Conservation (phyloP, 2,888 invertebrate genomes). For the Acleris emargana region DNA sequence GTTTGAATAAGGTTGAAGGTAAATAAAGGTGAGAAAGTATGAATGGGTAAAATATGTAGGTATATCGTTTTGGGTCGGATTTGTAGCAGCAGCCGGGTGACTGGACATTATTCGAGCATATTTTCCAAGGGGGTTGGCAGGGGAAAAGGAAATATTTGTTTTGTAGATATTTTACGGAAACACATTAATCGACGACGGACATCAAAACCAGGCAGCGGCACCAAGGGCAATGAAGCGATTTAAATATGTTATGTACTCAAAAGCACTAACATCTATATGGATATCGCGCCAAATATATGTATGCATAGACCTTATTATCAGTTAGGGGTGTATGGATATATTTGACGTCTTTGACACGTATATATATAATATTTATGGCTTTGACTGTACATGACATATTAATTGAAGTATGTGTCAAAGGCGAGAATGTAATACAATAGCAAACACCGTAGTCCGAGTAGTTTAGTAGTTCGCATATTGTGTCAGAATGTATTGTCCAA, state of each 20-base stretch:
- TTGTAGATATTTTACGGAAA: background rate
- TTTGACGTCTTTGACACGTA: too few species aligned
- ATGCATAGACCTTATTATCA: too few species aligned
- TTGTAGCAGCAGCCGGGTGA: constrained; percentile 33
- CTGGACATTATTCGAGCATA: constrained; percentile 27
- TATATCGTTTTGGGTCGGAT: constrained; percentile 35
- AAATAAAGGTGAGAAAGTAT: constrained; percentile 35
- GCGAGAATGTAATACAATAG: background rate
- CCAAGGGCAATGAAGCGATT: background rate
- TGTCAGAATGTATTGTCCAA: too few species aligned
- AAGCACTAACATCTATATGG: too few species aligned
- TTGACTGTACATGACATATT: background rate
- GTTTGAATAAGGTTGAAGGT: constrained; percentile 36
- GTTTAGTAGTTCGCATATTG: too few species aligned
- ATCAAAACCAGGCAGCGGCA: background rate
- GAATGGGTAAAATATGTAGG: constrained; percentile 37
- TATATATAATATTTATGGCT: too few species aligned
- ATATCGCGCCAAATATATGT: too few species aligned
- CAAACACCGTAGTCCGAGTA: background rate
- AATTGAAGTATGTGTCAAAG: background rate
- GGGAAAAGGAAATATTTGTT: constrained; percentile 18
- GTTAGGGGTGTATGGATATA: too few species aligned
- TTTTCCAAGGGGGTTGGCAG: constrained; percentile 22
- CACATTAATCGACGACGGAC: constrained; percentile 3
- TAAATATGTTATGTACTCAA: background rate